Evolutionary conservation across 2,113 vertebrate species (phyloP).

Genomic region (Turnix velox): DNA sequence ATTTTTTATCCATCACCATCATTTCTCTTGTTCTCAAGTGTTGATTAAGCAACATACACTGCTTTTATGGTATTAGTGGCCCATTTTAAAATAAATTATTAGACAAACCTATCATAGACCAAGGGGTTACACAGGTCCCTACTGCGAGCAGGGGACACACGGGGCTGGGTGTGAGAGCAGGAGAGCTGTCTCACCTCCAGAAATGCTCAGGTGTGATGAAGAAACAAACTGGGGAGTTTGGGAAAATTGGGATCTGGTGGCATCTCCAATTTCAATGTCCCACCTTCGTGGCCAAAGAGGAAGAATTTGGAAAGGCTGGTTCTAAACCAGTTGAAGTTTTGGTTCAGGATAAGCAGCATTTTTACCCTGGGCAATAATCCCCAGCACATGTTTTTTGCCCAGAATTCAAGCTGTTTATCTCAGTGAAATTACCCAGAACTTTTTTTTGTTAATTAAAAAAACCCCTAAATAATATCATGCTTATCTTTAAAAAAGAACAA

Average conservation of each 20-base stretch:
- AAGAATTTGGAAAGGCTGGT: background rate
- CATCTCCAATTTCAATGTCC: background rate
- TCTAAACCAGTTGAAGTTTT: background rate
- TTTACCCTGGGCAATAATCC: background rate
- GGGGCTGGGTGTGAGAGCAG: rapidly evolving
- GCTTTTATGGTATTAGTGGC: background rate
- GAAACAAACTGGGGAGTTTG: background rate
- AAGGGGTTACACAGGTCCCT: background rate
- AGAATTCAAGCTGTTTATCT: background rate
- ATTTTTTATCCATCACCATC: too few relatives aligned
- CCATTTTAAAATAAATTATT: background rate
- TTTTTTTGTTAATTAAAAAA: background rate
- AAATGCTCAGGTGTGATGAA: background rate
- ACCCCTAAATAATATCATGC: too few relatives aligned
- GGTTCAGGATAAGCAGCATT: background rate
- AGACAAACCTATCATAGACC: background rate
- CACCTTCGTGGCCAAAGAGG: background rate
- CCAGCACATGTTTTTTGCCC: rapidly evolving
- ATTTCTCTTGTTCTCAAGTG: background rate
- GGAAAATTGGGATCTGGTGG: background rate
- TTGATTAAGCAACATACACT: background rate
- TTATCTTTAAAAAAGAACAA: background rate
- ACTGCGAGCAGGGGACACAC: too few relatives aligned
- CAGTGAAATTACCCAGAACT: rapidly evolving
- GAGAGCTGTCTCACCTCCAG: rapidly evolving